These are phyloP conservation scores for Chloroclystis v-ata DNA, from an alignment of 2,888 invertebrate species.

Conservation along the genomic window DNA sequence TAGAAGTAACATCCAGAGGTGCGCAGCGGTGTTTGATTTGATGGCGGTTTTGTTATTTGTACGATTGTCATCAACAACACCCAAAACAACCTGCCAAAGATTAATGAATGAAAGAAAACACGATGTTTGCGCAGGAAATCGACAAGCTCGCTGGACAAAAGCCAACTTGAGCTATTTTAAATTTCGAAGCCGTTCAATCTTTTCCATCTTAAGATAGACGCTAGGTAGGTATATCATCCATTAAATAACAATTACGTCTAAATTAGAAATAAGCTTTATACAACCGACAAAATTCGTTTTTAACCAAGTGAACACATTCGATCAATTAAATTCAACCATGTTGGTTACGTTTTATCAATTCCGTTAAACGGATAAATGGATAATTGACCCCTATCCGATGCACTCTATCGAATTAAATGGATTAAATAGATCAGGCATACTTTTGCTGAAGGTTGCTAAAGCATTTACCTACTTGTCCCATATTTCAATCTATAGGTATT, in stretches of 20 bases:
- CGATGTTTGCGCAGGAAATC: background rate
- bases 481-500: too few species aligned
- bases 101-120: background rate
- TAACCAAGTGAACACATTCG: conserved; percentile 59
- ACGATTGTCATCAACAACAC: background rate
- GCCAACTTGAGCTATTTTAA: conserved; percentile 1
- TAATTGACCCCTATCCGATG: conserved; percentile 76
- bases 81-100: background rate
- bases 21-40: too few species aligned
- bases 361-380: conserved; percentile 77
- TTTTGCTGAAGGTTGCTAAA: conserved; percentile 32
- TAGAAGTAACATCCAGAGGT: too few species aligned
- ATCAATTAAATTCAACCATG: conserved; percentile 73
- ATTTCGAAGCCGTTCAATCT: background rate
- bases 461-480: too few species aligned
- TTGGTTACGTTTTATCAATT: conserved; percentile 77
- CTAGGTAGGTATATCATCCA: conserved; percentile 29
- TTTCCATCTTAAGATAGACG: conserved; percentile 11
- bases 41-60: too few species aligned
- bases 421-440: conserved; percentile 58
- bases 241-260: conserved; percentile 30
- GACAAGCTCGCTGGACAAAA: background rate
- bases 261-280: conserved; percentile 46
- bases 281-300: conserved; percentile 58
- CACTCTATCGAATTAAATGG: conserved; percentile 68